Conservation (phyloP, 2,797 vertebrate species). For the Megaceryle alcyon region DNA sequence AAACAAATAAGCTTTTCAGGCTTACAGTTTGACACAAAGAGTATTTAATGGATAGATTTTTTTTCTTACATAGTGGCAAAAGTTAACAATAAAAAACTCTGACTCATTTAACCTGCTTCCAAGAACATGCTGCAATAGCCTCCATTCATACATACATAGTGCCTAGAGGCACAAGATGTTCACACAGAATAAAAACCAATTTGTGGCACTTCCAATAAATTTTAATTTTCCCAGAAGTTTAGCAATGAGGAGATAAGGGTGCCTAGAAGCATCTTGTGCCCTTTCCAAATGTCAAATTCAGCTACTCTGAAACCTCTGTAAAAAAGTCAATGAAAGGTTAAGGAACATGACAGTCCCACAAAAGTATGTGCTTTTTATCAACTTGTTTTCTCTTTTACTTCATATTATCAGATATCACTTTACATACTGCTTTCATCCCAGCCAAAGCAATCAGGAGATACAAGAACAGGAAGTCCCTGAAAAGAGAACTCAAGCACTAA, state of each 20-base stretch:
- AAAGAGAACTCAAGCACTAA: not conserved
- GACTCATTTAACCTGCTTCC: not conserved
- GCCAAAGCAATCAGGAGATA: not conserved
- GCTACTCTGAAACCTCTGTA: not conserved
- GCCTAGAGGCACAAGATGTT: not conserved
- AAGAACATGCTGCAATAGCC: not conserved
- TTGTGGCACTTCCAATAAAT: not conserved
- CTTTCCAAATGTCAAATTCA: conserved; percentile 31
- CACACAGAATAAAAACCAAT: not conserved
- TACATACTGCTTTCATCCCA: not conserved
- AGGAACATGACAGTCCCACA: not conserved
- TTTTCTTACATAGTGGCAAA: not conserved
- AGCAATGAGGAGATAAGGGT: not conserved
- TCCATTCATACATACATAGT: not conserved
- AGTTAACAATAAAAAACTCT: not conserved
- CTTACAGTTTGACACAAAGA: not conserved
- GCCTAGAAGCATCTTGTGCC: not conserved
- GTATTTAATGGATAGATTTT: not conserved
- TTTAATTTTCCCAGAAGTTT: not conserved
- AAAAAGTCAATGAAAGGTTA: not conserved
- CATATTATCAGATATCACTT: not conserved
- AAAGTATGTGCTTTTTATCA: not conserved
- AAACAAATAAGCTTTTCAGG: not conserved
- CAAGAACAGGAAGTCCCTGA: not conserved
- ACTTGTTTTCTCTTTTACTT: not conserved